Evolutionary conservation across 2,113 vertebrate species (phyloP).

Genomic region (Romanogobio albipinnatus): DNA sequence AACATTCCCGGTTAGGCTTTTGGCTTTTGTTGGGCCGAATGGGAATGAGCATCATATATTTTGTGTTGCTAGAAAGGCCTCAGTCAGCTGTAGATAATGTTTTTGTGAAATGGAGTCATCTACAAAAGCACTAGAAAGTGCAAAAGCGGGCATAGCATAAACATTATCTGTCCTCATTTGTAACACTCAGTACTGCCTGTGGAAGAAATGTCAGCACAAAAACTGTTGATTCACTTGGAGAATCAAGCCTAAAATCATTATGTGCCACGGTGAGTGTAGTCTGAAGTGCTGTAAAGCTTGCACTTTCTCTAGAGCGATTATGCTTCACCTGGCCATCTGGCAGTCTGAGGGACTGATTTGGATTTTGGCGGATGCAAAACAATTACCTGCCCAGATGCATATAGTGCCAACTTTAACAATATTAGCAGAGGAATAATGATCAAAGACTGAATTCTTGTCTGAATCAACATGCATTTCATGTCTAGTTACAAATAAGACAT

Average conservation of each 20-base stretch:
- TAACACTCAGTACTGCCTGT: not conserved
- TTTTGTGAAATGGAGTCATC: not conserved
- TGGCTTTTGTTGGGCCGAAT: not conserved
- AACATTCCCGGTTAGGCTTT: too few relatives aligned
- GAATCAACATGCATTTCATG: not conserved
- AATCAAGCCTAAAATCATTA: not conserved
- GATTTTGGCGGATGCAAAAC: not conserved
- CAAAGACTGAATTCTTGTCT: not conserved
- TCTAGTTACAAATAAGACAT: too few relatives aligned
- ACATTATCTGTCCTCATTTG: slow-evolving; percentile 4
- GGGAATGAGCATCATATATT: not conserved
- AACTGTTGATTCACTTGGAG: not conserved
- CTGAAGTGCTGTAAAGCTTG: not conserved
- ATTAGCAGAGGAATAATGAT: slow-evolving; percentile 2
- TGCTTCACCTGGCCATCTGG: slow-evolving; percentile 33
- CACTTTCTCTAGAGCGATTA: not conserved
- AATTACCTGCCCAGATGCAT: not conserved
- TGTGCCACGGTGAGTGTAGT: not conserved
- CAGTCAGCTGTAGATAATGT: slow-evolving; percentile 23
- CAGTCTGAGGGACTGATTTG: slow-evolving; percentile 12
- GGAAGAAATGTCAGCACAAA: slow-evolving; percentile 1
- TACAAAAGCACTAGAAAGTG: not conserved
- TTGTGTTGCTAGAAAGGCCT: not conserved
- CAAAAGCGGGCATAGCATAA: not conserved
- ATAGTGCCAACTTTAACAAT: not conserved